phyloP scores from a whole-genome alignment of 2,113 vertebrate species.

The Okapia johnstoni region DNA sequence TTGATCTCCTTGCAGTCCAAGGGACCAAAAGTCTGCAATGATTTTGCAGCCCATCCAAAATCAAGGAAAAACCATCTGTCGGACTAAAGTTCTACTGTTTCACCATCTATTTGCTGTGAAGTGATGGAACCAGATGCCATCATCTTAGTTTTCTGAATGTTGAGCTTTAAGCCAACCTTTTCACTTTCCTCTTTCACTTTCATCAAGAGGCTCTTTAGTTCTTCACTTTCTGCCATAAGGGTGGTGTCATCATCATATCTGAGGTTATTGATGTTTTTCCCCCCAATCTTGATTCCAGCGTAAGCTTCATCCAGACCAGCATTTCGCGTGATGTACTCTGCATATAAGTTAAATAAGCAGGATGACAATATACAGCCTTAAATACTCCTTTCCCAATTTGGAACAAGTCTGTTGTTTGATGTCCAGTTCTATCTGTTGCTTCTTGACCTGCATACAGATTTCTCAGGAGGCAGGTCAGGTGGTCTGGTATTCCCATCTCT shows the following conservation, averaged over 20 bases:
- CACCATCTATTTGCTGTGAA: not conserved
- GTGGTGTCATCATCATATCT: not conserved
- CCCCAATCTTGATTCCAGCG: not conserved
- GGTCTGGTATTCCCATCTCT: not conserved
- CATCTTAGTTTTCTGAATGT: not conserved
- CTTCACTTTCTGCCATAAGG: not conserved
- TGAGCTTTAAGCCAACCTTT: not conserved
- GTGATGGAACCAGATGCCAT: not conserved
- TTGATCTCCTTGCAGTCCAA: no score
- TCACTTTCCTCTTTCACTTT: not conserved
- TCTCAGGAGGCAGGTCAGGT: not conserved
- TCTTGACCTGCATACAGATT: not conserved
- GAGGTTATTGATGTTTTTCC: not conserved
- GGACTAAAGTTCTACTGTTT: not conserved
- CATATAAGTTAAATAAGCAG: not conserved
- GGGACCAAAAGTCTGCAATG: no score
- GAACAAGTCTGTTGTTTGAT: not conserved
- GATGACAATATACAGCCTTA: not conserved
- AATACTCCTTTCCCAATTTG: not conserved
- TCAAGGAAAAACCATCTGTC: not conserved
- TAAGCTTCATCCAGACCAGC: not conserved
- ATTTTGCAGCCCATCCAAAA: not conserved
- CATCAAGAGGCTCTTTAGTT: not conserved
- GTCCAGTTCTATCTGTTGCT: not conserved
- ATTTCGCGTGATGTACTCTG: not conserved